Conservation (phyloP, 2,113 vertebrate species). For the Junco hyemalis region DNA sequence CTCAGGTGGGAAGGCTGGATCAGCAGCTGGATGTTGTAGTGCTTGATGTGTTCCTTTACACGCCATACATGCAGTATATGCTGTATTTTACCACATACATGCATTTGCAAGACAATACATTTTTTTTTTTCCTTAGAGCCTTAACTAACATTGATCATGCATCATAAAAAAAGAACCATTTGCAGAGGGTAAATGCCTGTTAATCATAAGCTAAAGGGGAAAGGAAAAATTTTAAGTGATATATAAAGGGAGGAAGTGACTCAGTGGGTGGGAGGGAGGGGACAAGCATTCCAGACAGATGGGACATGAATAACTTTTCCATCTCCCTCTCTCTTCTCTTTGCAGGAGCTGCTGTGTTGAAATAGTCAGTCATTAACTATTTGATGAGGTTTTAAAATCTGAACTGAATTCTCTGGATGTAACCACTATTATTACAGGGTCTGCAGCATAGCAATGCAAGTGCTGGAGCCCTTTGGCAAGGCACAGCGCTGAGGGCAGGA, state of each 20-base stretch:
- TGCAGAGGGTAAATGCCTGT: conserved; percentile 52
- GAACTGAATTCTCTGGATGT: conserved; percentile 34
- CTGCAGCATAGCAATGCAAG: conserved; percentile 31
- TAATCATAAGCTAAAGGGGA: conserved; percentile 69
- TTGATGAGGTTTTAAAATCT: conserved; percentile 65
- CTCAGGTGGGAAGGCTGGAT: neutral
- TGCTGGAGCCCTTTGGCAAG: conserved; percentile 33
- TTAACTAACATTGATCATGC: neutral
- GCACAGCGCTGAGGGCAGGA: neutral
- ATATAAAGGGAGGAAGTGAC: conserved; percentile 68
- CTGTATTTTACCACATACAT: neutral
- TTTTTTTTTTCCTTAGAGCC: neutral
- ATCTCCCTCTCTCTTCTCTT: conserved; percentile 44
- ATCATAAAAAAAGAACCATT: conserved; percentile 14
- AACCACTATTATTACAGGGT: conserved; percentile 61
- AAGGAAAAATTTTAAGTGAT: conserved; percentile 64
- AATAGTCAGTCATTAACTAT: conserved; percentile 65
- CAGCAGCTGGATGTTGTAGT: neutral
- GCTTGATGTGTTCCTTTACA: neutral
- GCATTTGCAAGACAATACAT: neutral
- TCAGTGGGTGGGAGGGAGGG: conserved; percentile 60
- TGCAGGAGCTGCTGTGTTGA: conserved; percentile 58
- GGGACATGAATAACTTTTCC: conserved; percentile 70
- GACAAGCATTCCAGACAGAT: conserved; percentile 68
- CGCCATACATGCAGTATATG: neutral